Evolutionary conservation across 2,797 vertebrate genomes (phyloP), one percentile per base, ranked within the genome.

Genomic region (Pseudochromis fuscus): DNA sequence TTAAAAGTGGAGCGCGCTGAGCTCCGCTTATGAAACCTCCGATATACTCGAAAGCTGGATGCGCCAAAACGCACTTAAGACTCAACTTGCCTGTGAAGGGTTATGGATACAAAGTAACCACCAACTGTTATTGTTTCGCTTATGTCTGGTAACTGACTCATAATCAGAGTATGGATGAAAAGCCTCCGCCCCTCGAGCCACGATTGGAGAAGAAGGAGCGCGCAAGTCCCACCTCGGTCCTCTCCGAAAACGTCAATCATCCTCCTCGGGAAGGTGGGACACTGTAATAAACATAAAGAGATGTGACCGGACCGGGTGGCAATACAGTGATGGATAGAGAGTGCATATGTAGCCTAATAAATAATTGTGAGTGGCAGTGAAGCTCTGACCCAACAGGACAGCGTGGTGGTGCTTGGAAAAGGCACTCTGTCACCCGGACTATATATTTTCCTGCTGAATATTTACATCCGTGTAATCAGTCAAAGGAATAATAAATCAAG

Each of bases 261-360:
- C 87, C 78, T 77, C 72, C 65, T 44, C 31, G 66, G 86, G 84
- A 90, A 88, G 92, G 89, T 91, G 92, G 91, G 90, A 90, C 90
- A 81, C 88, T 52, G 87, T 90, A 91, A 93, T 93, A 93, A 93
- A 93, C 91, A 90, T 92, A 89, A 93, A 93, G 91, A 92, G 90
- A 93, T 92, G 91, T 92, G 91, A 93, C 89, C 91, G 86, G 87
- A 80, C 85, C 85, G 86, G 88, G 91, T 91, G 91, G 91, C 89
- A 84, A 82, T 75, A 65, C 86, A 67, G 92, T 93, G 92, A 93
- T 92, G 91, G 92, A 93, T 93, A 89, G 91, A 91, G 89, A 90
- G 88, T 89, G 91, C 92, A 93, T 92, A 93, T 92, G 90, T 87
- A 84, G 90, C 90, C 92, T 92, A 93, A 93, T 93, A 93, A 93